Evolutionary conservation across 1,140 invertebrate genomes (phyloP), one percentile per base, ranked within the genome.

Genomic region (Phymastichus coffea): DNA sequence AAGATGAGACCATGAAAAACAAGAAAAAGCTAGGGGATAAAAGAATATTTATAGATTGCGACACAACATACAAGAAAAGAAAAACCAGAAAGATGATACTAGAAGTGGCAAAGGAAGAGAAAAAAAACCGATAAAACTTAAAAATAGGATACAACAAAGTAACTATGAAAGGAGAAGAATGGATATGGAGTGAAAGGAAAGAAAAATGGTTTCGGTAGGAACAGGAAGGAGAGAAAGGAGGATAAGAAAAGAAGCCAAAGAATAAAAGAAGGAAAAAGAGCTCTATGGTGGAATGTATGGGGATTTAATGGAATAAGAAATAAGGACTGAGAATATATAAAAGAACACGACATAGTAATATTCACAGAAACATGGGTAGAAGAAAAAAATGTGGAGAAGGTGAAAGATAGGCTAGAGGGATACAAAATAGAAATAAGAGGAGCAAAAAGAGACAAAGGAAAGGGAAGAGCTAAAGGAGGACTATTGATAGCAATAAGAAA

Each of bases 381-480:
- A 44, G 19, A 26, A 37, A 26, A 46, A 43, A 41, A 47, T 35
- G 40, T 56, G 22, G 3, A 22, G 23, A 43, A 37, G 38, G 30
- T 49, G 28, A 43, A 62, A 49, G 33, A 62, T 14, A 12, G 23
- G 15, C 19, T 19, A 54, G n/a, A 33, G 19, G 22, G n/a, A 19
- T 25, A 15, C 17, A 41, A 19, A 12, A 20, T 20, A 28, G 48
- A 8, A 38, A 53, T 33, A 19, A 26, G 22, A 53, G 48, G 25
- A 84, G 70, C 64, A 84, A 71, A 69, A 81, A 78, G 69, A 82
- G 73, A 69, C 82, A 69, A 48, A 74, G 72, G 73, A 30, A 30
- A 30, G 12, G 28, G 28, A 7, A 30, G 28, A 30, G 28, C 28
- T 6, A 30, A 30, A 12, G 28, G 28, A 30, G 28, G 28, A 30